Conservation (phyloP, 2,888 invertebrate genomes). For the Alviniconcha strummeri region DNA sequence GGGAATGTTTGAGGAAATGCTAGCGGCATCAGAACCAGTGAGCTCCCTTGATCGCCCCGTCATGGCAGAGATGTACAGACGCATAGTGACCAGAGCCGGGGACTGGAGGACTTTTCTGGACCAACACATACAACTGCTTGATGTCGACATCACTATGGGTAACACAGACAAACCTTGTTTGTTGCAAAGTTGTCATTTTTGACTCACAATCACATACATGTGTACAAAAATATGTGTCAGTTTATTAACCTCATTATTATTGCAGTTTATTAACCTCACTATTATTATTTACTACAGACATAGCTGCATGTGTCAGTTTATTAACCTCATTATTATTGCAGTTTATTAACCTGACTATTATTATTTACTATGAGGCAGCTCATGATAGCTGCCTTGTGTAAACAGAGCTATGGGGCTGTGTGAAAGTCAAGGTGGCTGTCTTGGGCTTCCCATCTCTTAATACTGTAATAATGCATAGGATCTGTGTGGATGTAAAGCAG, state of each 20-base stretch:
- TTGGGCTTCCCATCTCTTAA: too few species aligned
- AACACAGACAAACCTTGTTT: background rate
- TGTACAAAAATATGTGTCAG: background rate
- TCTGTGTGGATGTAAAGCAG: too few species aligned
- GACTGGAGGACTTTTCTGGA: conserved; percentile 32
- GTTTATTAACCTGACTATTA: background rate
- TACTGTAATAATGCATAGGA: too few species aligned
- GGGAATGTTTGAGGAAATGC: background rate
- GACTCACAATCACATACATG: background rate
- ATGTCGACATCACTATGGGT: conserved; percentile 40
- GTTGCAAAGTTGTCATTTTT: background rate
- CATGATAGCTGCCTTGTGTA: too few species aligned
- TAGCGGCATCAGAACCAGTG: background rate
- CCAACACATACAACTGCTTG: conserved; percentile 32
- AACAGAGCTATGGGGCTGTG: too few species aligned
- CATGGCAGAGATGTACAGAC: conserved; percentile 20
- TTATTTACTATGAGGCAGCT: background rate
- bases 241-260: background rate
- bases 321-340: background rate
- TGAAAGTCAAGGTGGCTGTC: too few species aligned
- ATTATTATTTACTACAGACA: background rate
- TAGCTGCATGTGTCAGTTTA: background rate
- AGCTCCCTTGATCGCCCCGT: background rate
- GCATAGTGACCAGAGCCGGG: background rate
- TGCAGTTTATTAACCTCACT: background rate